phyloP scores from a whole-genome alignment of 2,113 vertebrate species.

The Prochilodus magdalenae region DNA sequence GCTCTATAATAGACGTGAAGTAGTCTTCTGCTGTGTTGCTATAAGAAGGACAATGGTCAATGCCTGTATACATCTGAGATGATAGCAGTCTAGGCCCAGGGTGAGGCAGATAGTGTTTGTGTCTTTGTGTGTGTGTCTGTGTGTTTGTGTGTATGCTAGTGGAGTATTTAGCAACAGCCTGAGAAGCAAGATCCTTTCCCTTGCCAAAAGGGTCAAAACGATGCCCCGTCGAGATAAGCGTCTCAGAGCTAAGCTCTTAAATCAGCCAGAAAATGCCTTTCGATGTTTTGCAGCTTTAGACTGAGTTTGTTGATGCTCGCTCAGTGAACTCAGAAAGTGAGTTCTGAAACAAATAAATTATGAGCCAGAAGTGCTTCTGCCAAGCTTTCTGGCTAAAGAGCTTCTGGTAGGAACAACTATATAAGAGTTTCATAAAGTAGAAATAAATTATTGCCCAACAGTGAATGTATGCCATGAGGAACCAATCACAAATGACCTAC shows the following conservation, averaged over 20 bases:
- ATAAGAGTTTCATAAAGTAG: neutral
- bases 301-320: conserved; percentile 25
- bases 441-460: neutral
- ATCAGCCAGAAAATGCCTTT: neutral
- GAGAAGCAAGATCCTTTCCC: conserved; percentile 18
- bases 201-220: neutral
- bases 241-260: neutral
- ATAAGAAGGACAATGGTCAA: neutral
- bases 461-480: neutral
- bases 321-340: conserved; percentile 19
- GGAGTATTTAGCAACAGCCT: neutral
- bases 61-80: neutral
- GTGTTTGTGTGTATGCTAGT: no score
- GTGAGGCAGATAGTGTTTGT: neutral
- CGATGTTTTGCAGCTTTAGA: neutral
- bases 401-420: neutral
- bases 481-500: neutral
- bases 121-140: no score
- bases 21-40: neutral
- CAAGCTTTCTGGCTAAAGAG: neutral
- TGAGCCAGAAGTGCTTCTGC: conserved; percentile 21
- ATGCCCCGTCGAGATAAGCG: neutral
- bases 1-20: neutral
- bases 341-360: conserved; percentile 31
- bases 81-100: neutral